Conservation (phyloP, 2,888 invertebrate genomes). For the Nemurella pictetii region DNA sequence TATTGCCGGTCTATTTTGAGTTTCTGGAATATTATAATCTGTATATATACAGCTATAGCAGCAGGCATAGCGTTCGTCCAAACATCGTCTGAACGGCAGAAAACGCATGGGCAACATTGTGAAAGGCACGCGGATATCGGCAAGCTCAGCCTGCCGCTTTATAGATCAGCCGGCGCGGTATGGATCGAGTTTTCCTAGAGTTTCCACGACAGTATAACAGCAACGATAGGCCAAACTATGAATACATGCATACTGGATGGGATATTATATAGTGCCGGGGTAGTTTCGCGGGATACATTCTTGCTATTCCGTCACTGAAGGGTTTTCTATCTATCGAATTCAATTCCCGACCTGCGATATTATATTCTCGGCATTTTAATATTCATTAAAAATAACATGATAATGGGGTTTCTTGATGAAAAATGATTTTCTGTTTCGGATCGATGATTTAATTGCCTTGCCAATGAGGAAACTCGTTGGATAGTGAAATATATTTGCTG, state of each 20-base stretch:
- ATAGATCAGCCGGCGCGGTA: slow-evolving; percentile 3
- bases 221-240: background rate
- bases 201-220: background rate
- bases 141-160: background rate
- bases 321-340: background rate
- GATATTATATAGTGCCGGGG: background rate
- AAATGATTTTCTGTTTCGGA: background rate
- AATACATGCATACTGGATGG: slow-evolving; percentile 16
- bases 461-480: background rate
- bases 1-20: slow-evolving; percentile 3
- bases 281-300: background rate
- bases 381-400: background rate
- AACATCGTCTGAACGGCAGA: background rate
- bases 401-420: background rate
- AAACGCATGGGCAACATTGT: too few species aligned
- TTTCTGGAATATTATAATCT: background rate
- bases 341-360: background rate
- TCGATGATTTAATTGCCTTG: background rate
- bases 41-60: background rate
- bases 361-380: background rate
- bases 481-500: background rate
- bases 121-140: background rate
- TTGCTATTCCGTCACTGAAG: background rate
- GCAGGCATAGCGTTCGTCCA: background rate
- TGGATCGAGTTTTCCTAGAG: background rate